Evolutionary conservation across 1,140 invertebrate genomes (phyloP).

Genomic region (Thaumetopoea pityocampa): DNA sequence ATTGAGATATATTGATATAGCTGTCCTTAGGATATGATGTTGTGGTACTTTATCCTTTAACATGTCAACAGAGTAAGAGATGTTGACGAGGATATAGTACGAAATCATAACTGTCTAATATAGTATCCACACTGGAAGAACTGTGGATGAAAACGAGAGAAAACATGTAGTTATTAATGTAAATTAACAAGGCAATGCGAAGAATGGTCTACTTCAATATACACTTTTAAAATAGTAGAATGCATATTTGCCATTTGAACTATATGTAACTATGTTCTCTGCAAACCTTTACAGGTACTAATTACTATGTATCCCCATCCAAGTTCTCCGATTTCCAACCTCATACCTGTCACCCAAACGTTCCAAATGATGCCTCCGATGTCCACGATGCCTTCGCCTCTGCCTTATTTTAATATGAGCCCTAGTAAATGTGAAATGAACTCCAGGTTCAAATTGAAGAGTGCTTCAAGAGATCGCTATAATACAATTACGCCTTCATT

Average conservation of each 20-base stretch:
- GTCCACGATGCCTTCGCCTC: conserved; percentile 5
- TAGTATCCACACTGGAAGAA: too few species aligned
- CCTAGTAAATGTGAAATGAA: conserved; percentile 17
- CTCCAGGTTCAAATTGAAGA: conserved; percentile 29
- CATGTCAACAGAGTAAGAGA: too few species aligned
- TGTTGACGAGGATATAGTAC: too few species aligned
- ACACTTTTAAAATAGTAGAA: too few species aligned
- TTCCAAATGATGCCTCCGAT: conserved; percentile 39
- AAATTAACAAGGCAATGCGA: too few species aligned
- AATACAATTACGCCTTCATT: conserved; percentile 31
- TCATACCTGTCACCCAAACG: conserved; percentile 36
- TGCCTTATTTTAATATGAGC: conserved; percentile 16
- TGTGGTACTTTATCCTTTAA: too few species aligned
- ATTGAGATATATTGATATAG: too few species aligned
- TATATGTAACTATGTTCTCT: neutral
- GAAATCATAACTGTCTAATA: too few species aligned
- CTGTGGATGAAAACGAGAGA: too few species aligned
- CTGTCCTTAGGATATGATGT: too few species aligned
- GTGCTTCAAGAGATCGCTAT: conserved; percentile 40
- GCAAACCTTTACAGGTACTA: neutral
- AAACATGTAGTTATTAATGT: neutral
- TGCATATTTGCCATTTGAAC: too few species aligned
- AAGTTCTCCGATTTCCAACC: conserved; percentile 20
- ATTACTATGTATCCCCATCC: conserved; percentile 28
- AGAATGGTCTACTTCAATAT: too few species aligned